Evolutionary conservation across 2,888 invertebrate genomes (phyloP).

Genomic region (Luffia ferchaultella): DNA sequence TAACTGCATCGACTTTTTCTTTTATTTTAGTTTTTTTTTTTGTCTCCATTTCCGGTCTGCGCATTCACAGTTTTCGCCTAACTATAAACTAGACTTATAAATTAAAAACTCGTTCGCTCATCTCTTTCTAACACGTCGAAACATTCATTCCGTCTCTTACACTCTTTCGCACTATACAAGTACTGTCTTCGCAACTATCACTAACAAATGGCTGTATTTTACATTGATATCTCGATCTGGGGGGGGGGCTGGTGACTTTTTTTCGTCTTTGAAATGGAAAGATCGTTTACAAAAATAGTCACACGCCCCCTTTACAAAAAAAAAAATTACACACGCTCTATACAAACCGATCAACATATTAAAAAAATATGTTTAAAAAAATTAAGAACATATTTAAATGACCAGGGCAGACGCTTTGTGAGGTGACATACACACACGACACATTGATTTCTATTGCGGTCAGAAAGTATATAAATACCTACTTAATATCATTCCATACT

Average conservation of each 20-base stretch:
- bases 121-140: conserved; percentile 25
- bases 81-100: conserved; percentile 60
- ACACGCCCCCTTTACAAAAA: background rate
- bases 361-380: too few species aligned
- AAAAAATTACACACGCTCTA: background rate
- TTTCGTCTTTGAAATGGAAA: background rate
- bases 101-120: conserved; percentile 26
- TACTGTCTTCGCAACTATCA: conserved; percentile 38
- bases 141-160: conserved; percentile 8
- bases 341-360: background rate
- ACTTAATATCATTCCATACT: background rate
- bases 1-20: too few species aligned
- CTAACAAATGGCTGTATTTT: conserved; percentile 43
- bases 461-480: background rate
- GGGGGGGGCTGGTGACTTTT: conserved; percentile 49
- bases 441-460: too few species aligned
- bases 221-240: conserved; percentile 43
- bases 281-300: background rate
- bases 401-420: too few species aligned
- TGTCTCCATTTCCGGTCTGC: background rate
- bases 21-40: background rate
- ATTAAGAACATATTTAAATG: too few species aligned
- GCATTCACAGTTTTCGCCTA: conserved; percentile 51
- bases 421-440: too few species aligned
- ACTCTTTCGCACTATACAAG: conserved; percentile 27